Percentiles rank a stretch among this genome's conserved stretches.
Evolutionary conservation across 2,888 invertebrate genomes (phyloP).

Genomic region (Serripes groenlandicus): DNA sequence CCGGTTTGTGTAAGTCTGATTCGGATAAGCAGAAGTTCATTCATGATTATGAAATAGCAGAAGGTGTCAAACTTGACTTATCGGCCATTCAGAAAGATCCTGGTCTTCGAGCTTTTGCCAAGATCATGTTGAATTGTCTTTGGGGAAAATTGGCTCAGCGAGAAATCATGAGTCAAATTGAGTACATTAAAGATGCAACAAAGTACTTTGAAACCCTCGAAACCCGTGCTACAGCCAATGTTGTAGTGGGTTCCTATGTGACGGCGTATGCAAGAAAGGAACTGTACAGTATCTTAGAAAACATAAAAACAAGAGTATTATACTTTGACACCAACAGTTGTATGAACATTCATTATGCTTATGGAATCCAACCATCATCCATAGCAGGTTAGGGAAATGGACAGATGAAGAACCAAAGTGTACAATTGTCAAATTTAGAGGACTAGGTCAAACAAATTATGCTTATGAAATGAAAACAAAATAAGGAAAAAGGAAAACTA

Average conservation of each 20-base stretch:
- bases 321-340: slow-evolving; percentile 8
- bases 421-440: not conserved
- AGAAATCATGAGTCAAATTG: not conserved
- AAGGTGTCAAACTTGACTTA: too few species aligned
- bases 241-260: not conserved
- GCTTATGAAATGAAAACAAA: too few species aligned
- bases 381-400: slow-evolving; percentile 5
- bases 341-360: not conserved
- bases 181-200: not conserved
- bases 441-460: too few species aligned
- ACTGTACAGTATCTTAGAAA: not conserved
- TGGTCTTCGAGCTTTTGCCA: too few species aligned
- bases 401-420: slow-evolving; percentile 1
- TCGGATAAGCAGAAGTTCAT: too few species aligned
- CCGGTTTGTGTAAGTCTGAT: too few species aligned
- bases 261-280: not conserved
- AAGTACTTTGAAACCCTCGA: not conserved
- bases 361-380: not conserved
- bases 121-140: too few species aligned
- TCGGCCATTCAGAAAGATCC: too few species aligned
- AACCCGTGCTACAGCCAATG: slow-evolving; percentile 6
- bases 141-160: too few species aligned
- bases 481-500: too few species aligned
- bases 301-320: not conserved
- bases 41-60: too few species aligned